These are phyloP conservation scores for Doryteuthis pealeii DNA, from an alignment of 1,140 invertebrate species.

Conservation along the genomic window DNA sequence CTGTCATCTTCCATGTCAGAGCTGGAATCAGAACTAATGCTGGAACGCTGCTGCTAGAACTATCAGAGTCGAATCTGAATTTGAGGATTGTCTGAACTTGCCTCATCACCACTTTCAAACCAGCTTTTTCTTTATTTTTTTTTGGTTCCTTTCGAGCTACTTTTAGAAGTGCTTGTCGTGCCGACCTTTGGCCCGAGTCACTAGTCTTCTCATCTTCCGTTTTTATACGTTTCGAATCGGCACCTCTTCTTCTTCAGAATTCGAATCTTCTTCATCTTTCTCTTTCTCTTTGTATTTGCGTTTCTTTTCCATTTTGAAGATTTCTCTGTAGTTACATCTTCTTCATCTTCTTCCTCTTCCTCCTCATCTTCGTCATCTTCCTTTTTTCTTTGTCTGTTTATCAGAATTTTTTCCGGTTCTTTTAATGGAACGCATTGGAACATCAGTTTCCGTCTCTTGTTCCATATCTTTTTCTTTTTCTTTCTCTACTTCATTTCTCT, in stretches of 20 bases:
- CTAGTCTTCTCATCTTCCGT: background rate
- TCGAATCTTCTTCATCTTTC: background rate
- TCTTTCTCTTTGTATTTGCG: background rate
- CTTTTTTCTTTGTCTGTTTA: background rate
- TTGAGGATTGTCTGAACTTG: background rate
- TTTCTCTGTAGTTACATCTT: constrained; percentile 1
- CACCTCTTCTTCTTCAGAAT: background rate
- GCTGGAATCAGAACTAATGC: constrained; percentile 5
- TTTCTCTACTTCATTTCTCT: background rate
- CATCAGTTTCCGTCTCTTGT: constrained; percentile 14
- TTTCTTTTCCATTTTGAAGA: constrained; percentile 2
- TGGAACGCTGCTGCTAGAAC: constrained; percentile 9
- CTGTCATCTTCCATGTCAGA: constrained; percentile 1
- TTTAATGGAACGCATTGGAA: constrained; percentile 37
- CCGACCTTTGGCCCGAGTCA: background rate
- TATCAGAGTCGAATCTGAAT: background rate
- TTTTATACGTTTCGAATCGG: background rate
- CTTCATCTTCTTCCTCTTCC: constrained; percentile 5
- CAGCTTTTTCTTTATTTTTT: background rate
- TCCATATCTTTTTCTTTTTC: background rate
- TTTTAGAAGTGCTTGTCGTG: background rate
- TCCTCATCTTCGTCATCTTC: background rate
- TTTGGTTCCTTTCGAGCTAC: background rate
- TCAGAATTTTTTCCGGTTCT: constrained; percentile 39
- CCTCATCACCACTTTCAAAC: background rate